Evolutionary conservation across 1,140 invertebrate species (phyloP).

Genomic region (Epicauta chinensis): DNA sequence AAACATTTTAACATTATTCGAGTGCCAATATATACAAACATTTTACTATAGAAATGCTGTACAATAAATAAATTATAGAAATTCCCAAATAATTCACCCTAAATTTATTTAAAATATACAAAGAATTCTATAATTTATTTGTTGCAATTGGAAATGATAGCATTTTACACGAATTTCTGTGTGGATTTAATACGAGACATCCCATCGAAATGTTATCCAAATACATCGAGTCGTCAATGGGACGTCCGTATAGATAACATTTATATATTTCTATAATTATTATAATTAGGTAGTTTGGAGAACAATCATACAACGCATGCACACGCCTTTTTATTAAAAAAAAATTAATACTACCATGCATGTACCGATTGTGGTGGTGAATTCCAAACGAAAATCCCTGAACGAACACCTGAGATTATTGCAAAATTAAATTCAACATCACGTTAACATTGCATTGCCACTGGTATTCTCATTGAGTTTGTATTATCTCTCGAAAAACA

Average conservation of each 20-base stretch:
- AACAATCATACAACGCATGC: slow-evolving; percentile 26
- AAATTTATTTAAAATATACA: too few relatives aligned
- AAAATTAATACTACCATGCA: slow-evolving; percentile 13
- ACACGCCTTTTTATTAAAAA: slow-evolving; percentile 10
- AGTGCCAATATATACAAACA: slow-evolving; percentile 30
- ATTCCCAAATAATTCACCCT: too few relatives aligned
- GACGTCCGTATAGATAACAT: slow-evolving; percentile 13
- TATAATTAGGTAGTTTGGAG: not conserved
- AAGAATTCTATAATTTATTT: too few relatives aligned
- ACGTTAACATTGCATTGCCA: slow-evolving; percentile 32
- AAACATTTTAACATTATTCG: slow-evolving; percentile 24
- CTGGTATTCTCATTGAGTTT: slow-evolving; percentile 2
- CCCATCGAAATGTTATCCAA: too few relatives aligned
- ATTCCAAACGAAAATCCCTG: slow-evolving; percentile 17
- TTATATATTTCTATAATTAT: slow-evolving; percentile 3
- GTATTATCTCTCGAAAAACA: too few relatives aligned
- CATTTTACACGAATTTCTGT: too few relatives aligned
- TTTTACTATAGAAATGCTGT: not conserved
- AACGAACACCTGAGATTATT: slow-evolving; percentile 28
- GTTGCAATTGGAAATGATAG: too few relatives aligned
- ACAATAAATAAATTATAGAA: too few relatives aligned
- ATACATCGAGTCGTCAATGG: too few relatives aligned
- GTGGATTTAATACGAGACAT: too few relatives aligned
- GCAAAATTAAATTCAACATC: slow-evolving; percentile 14
- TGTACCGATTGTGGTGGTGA: slow-evolving; percentile 5